Evolutionary conservation across 30 jellyfish, hydroid and myxozoan species (phyloP), one percentile per base, ranked within the genome.

Genomic region (Morbakka virulenta): DNA sequence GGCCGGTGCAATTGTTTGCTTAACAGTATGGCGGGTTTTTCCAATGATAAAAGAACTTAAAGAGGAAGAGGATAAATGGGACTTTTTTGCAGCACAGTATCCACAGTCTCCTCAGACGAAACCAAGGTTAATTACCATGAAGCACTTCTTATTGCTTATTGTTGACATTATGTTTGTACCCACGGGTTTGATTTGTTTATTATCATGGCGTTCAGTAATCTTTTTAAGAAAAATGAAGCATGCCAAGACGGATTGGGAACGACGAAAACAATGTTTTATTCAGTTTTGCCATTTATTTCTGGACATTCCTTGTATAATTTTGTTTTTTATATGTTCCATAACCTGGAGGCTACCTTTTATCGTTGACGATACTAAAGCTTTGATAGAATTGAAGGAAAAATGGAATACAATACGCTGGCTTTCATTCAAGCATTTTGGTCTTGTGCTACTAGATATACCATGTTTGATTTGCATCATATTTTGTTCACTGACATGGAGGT

Each of bases 331-430:
- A 23, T 49, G 80, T 29, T 31, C 62, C 21, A 36, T 86, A 67
- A 63, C 94, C 3, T 90, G 97, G 97, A 77, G 97, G 35, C 36
- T 90, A 70, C 97, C 96, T 28, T 83, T 84, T 36, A 34, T 83
- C 1, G 48, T 90, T 25, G 53, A 13, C 25, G 81, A 82, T 14
- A 51, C 70, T 14, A 28, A 71, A 50, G 27, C 0, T 17, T 21
- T 4, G 23, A 66, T 20, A 4, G 53, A 69, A 1, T n/a, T n/a
- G n/a, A 32, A 35, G 2, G 69, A 62, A 50, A 28, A 35, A 13
- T 89, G 93, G 93, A 57, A 69, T n/a, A 50, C 53, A 1, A 72
- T 67, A 13, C 48, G 88, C 26, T 84, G 70, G 64, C 80, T 26
- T 30, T 87, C 93, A 2, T 66, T 83, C 50, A n/a, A 48, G 25